Evolutionary conservation across 2,113 vertebrate species (phyloP), one percentile per base, ranked within the genome.

Genomic region (Erpornis zantholeuca): DNA sequence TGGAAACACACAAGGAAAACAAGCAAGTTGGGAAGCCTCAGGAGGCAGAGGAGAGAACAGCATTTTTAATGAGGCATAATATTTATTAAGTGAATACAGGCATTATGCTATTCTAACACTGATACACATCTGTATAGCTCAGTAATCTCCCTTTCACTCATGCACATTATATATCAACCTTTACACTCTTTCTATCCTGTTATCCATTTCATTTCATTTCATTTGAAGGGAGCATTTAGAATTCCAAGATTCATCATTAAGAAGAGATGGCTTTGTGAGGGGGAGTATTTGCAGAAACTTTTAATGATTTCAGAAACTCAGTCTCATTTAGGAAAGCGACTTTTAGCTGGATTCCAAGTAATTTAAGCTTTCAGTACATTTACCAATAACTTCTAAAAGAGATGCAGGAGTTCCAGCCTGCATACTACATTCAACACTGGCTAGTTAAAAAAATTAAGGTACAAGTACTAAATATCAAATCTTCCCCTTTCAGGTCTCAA

Each of bases 1-100:
- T 88, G 91, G 70, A 95, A 97, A 79, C 40, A 82, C 60, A 50
- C 57, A 60, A 69, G 78, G 75, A 80, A 95, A 89, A 90, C 31
- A 54, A 80, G 86, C 36, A 89, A 85, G 71, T 7, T 19, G 40
- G 59, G 68, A 91, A 87, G 70, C 80, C 79, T 87, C 70, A 44
- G n/a, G 65, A 97, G 84, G 75, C 45, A 94, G 68, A 88, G 63
- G 68, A 38, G 22, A 73, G 49, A 60, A 53, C 4, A 65, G 54
- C 29, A 80, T 92, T 90, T 91, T 82, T 86, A 92, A 93, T 63
- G 68, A 88, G 79, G 66, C 71, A 69, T 80, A 88, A 72, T 35
- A 78, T 65, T 92, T 66, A 64, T 90, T 92, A 92, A 90, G 42
- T 40, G 49, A 92, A 91, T 19, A 86, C 28, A 84, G 72, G 64